phyloP scores from a whole-genome alignment of 2,888 invertebrate genomes.

The Morinoia aosen region DNA sequence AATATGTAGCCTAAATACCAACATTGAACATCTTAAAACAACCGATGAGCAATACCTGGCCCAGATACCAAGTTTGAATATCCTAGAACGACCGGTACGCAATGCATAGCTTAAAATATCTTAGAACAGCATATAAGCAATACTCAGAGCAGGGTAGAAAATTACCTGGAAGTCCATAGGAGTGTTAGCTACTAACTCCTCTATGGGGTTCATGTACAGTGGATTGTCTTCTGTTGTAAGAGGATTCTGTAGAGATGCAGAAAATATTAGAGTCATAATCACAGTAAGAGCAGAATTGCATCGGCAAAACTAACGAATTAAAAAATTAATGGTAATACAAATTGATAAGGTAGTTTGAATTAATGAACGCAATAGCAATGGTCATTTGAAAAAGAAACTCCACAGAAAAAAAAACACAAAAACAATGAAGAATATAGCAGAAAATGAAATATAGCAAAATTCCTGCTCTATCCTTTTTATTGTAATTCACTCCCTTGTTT shows the following conservation, averaged over 20 bases:
- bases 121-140: neutral
- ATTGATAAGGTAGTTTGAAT: no score
- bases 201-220: constrained; percentile 60
- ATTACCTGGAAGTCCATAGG: constrained; percentile 67
- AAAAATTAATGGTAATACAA: neutral
- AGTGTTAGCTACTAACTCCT: constrained; percentile 60
- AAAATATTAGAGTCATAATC: neutral
- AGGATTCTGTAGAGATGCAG: neutral
- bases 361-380: no score
- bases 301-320: neutral
- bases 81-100: no score
- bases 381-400: neutral
- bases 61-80: no score
- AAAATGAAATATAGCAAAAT: neutral
- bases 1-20: no score
- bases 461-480: no score
- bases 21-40: no score
- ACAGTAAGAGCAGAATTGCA: neutral
- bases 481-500: no score
- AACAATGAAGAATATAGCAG: neutral
- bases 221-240: neutral
- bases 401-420: neutral
- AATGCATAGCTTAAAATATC: no score
- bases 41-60: no score
- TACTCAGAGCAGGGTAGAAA: neutral